Conservation (phyloP, 2,888 invertebrate genomes). For the Acleris holmiana region DNA sequence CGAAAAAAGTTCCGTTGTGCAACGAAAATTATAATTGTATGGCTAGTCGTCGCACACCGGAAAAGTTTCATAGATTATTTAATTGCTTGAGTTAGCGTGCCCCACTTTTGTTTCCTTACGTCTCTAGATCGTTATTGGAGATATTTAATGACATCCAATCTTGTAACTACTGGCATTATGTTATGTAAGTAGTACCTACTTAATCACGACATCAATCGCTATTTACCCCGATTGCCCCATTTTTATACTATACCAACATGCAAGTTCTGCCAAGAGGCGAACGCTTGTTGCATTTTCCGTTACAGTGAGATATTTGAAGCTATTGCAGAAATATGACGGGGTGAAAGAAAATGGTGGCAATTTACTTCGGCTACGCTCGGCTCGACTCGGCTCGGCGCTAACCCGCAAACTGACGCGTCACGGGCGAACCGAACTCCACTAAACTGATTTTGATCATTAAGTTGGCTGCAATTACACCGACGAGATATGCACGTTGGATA, state of each 20-base stretch:
- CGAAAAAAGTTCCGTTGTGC: too few species aligned
- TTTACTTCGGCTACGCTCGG: conserved; percentile 31
- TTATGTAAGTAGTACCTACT: background rate
- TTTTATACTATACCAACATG: background rate
- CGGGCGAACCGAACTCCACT: conserved; percentile 50
- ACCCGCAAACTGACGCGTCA: conserved; percentile 50
- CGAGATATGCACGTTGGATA: conserved; percentile 3
- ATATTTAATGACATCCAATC: conserved; percentile 2
- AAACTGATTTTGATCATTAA: conserved; percentile 60
- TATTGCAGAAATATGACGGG: conserved; percentile 32
- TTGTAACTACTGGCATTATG: background rate
- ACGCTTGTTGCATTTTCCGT: conserved; percentile 41
- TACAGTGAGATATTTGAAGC: conserved; percentile 32
- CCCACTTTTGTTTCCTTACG: too few species aligned
- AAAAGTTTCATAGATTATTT: too few species aligned
- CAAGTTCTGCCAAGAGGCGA: conserved; percentile 34
- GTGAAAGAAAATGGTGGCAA: conserved; percentile 37
- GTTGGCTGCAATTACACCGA: conserved; percentile 42
- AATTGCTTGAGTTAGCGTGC: too few species aligned
- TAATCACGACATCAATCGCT: conserved; percentile 3
- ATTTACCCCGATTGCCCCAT: too few species aligned
- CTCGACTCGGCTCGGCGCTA: conserved; percentile 45
- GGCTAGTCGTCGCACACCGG: too few species aligned
- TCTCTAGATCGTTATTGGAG: background rate
- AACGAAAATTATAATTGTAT: too few species aligned